Evolutionary conservation across 2,888 invertebrate genomes (phyloP).

Genomic region (Drosophila birchii): DNA sequence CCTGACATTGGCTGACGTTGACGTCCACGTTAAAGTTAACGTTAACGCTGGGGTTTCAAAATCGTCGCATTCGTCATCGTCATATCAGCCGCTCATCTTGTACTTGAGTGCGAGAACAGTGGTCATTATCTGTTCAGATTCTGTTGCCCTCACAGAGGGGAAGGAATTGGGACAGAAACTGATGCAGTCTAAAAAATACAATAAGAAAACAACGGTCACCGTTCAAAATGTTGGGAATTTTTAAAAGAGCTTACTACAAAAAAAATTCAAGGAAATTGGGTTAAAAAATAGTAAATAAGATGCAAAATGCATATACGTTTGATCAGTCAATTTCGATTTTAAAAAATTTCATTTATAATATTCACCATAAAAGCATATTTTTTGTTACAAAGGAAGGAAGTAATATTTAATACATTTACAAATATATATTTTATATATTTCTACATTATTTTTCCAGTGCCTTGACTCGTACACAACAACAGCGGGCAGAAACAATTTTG

Average conservation of each 20-base stretch:
- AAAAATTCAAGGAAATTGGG: no score
- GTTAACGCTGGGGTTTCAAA: constrained; percentile 60
- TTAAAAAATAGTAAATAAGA: not conserved
- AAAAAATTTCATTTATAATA: no score
- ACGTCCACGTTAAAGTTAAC: constrained; percentile 36
- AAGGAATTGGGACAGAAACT: constrained; percentile 5
- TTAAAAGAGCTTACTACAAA: not conserved
- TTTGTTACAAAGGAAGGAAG: no score
- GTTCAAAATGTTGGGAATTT: not conserved
- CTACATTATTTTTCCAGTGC: not conserved
- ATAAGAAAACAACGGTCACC: no score
- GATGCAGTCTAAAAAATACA: not conserved
- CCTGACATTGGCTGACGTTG: constrained; percentile 35
- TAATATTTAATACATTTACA: not conserved
- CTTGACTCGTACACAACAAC: constrained; percentile 21
- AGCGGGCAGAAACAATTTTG: constrained; percentile 70
- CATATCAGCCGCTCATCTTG: constrained; percentile 78
- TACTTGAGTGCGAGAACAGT: constrained; percentile 77
- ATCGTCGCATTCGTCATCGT: constrained; percentile 77
- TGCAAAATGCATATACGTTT: not conserved
- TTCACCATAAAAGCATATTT: no score
- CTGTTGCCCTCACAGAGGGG: not conserved
- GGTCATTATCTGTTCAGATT: constrained; percentile 76
- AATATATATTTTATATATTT: not conserved
- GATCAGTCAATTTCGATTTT: no score